phyloP scores from a whole-genome alignment of 1,140 invertebrate species.

The Matsumurasca onukii region DNA sequence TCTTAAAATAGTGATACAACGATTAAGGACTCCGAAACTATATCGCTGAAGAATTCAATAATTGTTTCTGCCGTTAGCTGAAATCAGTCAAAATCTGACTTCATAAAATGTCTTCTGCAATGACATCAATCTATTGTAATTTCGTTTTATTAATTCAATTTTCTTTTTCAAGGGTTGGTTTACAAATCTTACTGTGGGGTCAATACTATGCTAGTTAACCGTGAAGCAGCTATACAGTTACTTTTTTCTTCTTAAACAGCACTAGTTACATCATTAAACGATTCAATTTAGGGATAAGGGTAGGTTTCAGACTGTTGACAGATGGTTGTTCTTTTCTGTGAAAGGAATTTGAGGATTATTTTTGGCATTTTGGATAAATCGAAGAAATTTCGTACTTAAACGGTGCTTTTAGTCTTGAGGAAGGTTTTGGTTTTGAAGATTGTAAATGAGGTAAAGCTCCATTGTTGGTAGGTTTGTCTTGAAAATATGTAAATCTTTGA shows the following conservation, averaged over 20 bases:
- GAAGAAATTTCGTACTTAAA: slow-evolving; percentile 76
- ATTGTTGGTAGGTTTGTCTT: slow-evolving; percentile 48
- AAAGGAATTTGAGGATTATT: slow-evolving; percentile 44
- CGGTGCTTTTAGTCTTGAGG: slow-evolving; percentile 60
- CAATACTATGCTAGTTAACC: too few species aligned
- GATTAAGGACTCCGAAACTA: too few species aligned
- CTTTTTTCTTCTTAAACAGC: slow-evolving; percentile 39
- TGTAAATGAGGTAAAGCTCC: slow-evolving; percentile 31
- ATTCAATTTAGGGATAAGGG: slow-evolving; percentile 64
- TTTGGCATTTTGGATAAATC: slow-evolving; percentile 55
- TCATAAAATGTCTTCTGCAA: too few species aligned
- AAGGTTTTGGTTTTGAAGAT: slow-evolving; percentile 36
- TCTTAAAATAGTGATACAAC: too few species aligned
- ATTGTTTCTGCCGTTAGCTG: too few species aligned
- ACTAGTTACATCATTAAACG: slow-evolving; percentile 58
- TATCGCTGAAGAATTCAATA: too few species aligned
- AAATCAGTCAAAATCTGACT: too few species aligned
- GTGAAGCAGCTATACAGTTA: too few species aligned
- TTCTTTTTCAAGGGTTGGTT: too few species aligned
- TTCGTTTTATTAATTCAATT: too few species aligned
- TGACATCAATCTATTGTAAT: too few species aligned
- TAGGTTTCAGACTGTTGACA: slow-evolving; percentile 49
- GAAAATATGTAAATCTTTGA: slow-evolving; percentile 76
- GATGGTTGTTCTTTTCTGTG: slow-evolving; percentile 43
- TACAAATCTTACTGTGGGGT: too few species aligned